phyloP scores from a whole-genome alignment of 2,888 invertebrate genomes.

The Tenthredo scrophulariae region DNA sequence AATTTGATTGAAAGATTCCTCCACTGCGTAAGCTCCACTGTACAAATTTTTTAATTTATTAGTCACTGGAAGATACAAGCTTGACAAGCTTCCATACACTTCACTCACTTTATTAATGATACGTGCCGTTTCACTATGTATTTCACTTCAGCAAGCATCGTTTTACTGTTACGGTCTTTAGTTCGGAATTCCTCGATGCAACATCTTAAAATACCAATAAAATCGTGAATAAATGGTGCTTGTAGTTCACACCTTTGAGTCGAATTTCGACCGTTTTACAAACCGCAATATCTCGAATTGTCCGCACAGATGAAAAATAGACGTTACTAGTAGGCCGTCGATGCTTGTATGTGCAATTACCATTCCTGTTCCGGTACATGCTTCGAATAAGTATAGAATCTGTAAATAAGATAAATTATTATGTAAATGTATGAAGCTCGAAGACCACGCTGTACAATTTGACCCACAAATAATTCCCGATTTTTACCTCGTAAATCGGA shows the following conservation, averaged over 20 bases:
- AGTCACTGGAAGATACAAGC: not conserved
- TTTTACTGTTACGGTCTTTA: not conserved
- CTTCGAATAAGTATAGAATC: conserved; percentile 28
- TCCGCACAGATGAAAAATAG: conserved; percentile 50
- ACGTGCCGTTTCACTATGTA: conserved; percentile 17
- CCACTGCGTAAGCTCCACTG: conserved; percentile 21
- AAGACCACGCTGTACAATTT: not conserved
- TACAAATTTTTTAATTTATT: not conserved
- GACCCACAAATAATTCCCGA: not conserved
- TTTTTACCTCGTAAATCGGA: conserved; percentile 32
- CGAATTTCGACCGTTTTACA: not conserved
- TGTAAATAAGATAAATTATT: not conserved
- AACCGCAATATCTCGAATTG: conserved; percentile 53
- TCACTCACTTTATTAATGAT: conserved; percentile 21
- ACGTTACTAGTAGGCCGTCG: conserved; percentile 45
- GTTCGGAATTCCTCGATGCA: conserved; percentile 28
- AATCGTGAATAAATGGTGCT: not conserved
- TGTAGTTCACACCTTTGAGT: not conserved
- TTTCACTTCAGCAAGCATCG: not conserved
- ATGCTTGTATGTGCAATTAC: conserved; percentile 41
- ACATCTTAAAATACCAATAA: conserved; percentile 10
- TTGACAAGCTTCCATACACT: not conserved
- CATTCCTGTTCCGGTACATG: conserved; percentile 14
- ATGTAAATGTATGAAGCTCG: not conserved
- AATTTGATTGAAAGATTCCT: conserved; percentile 40